phyloP scores from a whole-genome alignment of 2,113 vertebrate species.

The Motacilla tschutschensis region DNA sequence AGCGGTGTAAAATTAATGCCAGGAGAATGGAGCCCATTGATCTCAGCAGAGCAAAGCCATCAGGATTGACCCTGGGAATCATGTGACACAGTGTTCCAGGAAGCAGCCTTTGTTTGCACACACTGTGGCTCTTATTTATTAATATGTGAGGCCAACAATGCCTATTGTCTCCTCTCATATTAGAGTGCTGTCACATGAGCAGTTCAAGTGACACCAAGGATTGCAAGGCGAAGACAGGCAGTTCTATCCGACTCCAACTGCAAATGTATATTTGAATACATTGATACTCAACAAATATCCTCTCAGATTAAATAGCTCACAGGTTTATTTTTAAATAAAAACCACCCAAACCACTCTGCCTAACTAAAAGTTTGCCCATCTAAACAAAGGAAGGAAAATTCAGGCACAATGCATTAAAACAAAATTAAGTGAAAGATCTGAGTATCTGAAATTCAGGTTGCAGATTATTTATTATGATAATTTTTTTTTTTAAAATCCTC shows the following conservation, averaged over 20 bases:
- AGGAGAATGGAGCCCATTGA: conserved; percentile 15
- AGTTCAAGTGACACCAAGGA: conserved; percentile 58
- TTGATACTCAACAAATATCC: conserved; percentile 43
- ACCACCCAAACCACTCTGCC: background rate
- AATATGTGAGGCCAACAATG: conserved; percentile 59
- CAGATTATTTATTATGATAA: background rate
- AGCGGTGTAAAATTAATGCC: background rate
- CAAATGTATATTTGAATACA: conserved; percentile 38
- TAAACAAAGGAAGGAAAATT: background rate
- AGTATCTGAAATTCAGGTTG: background rate
- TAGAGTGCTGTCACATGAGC: conserved; percentile 57
- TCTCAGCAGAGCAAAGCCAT: background rate
- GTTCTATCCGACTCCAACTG: conserved; percentile 5
- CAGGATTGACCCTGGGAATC: conserved; percentile 54
- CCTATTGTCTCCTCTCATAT: conserved; percentile 56
- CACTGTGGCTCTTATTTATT: conserved; percentile 64
- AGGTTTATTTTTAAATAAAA: background rate
- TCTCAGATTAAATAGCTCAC: conserved; percentile 16
- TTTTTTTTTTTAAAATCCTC: background rate
- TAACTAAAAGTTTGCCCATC: background rate
- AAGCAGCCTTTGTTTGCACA: conserved; percentile 69
- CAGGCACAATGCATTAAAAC: background rate
- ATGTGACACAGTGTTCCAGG: conserved; percentile 67
- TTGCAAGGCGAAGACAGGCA: conserved; percentile 58
- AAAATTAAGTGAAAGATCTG: background rate